These are phyloP conservation scores for Pseudocheirus occidentalis DNA, from an alignment of 2,797 vertebrate species.

Conservation along the genomic window DNA sequence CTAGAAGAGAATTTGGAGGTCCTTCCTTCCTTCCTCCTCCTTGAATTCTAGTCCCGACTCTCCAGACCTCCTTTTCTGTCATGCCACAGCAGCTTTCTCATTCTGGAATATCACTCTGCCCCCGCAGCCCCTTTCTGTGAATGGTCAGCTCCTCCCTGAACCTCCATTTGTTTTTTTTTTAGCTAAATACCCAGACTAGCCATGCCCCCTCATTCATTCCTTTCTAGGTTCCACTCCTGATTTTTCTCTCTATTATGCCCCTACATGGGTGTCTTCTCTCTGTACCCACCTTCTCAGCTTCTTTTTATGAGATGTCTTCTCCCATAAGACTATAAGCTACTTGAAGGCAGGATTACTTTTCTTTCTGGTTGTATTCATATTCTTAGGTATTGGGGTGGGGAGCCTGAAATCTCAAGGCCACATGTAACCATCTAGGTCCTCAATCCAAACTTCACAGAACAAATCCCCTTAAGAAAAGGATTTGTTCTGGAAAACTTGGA, in stretches of 20 bases:
- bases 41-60: neutral
- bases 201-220: neutral
- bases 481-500: too few species aligned
- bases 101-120: neutral
- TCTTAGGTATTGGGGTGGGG: neutral
- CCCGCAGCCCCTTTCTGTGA: neutral
- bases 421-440: too few species aligned
- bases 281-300: neutral
- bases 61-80: neutral
- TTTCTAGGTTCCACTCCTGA: neutral
- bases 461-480: too few species aligned
- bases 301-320: neutral
- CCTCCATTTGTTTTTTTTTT: neutral
- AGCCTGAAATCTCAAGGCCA: too few species aligned
- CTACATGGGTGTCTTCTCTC: neutral
- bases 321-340: neutral
- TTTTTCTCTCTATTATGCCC: neutral
- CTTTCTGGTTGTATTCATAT: neutral
- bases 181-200: neutral
- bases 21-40: neutral
- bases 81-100: neutral
- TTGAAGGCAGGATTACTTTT: neutral
- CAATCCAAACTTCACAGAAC: too few species aligned
- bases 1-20: neutral
- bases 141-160: neutral